phyloP scores from a whole-genome alignment of 2,888 invertebrate species.

The Labia minor region DNA sequence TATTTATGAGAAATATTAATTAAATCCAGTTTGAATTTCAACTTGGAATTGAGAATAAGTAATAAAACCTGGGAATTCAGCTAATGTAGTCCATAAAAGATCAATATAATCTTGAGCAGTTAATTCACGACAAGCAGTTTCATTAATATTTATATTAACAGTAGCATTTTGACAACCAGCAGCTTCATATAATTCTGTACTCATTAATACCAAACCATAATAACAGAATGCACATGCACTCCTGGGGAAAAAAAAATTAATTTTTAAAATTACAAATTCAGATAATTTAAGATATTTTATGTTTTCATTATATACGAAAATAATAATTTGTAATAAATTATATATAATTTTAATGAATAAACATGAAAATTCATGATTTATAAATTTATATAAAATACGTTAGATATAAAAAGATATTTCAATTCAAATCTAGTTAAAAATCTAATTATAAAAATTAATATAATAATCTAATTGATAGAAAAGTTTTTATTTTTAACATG shows the following conservation, averaged over 20 bases:
- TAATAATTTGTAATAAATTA: not conserved
- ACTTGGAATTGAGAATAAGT: slow-evolving; percentile 17
- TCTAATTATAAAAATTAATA: no score
- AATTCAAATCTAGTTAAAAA: no score
- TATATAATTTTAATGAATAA: no score
- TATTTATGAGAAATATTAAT: not conserved
- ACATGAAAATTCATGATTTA: no score
- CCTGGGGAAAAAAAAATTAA: slow-evolving; percentile 45
- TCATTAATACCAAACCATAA: slow-evolving; percentile 88
- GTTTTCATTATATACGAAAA: not conserved
- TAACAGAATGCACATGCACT: slow-evolving; percentile 90
- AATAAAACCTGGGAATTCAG: slow-evolving; percentile 75
- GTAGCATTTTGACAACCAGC: slow-evolving; percentile 33
- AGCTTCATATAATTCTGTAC: slow-evolving; percentile 79
- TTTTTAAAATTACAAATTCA: not conserved
- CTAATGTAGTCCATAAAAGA: slow-evolving; percentile 83
- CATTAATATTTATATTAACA: not conserved
- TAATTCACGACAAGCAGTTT: slow-evolving; percentile 53
- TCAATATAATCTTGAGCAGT: slow-evolving; percentile 85
- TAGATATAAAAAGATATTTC: no score
- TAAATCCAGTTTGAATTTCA: not conserved
- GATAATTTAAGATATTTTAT: not conserved
- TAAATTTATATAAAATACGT: no score
- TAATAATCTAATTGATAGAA: no score
- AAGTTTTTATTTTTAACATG: no score